Percentiles rank a stretch among this genome's conserved stretches.
Evolutionary conservation across 2,797 vertebrate genomes (phyloP).

Genomic region (Rhinella marina): DNA sequence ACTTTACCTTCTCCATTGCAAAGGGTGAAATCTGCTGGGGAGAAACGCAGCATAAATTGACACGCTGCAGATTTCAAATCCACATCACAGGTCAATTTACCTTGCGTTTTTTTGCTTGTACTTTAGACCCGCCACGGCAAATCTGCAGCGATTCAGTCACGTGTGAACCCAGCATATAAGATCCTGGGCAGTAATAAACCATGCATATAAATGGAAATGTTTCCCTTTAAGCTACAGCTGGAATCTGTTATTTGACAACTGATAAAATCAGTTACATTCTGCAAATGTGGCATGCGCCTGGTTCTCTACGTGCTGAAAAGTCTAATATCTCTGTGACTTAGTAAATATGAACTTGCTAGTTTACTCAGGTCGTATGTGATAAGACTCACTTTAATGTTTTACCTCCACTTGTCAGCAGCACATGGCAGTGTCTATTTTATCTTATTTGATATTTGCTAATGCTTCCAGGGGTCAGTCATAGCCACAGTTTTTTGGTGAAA

Average conservation of each 20-base stretch:
- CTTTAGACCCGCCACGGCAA: too few relatives aligned
- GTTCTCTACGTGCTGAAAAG: conserved; percentile 44
- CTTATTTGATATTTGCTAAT: conserved; percentile 77
- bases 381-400: conserved; percentile 53
- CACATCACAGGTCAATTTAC: too few relatives aligned
- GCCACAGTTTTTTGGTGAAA: conserved; percentile 72
- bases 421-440: conserved; percentile 65
- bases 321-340: conserved; percentile 47
- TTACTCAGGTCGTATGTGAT: conserved; percentile 44
- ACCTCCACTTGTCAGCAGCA: conserved; percentile 53
- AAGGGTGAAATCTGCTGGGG: too few relatives aligned
- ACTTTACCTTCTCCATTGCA: too few relatives aligned
- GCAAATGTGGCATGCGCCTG: conserved; percentile 8
- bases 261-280: conserved; percentile 27
- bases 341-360: conserved; percentile 16
- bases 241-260: conserved; percentile 17
- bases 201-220: neutral
- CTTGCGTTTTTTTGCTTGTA: too few relatives aligned
- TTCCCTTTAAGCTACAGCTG: neutral
- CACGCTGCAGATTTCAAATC: too few relatives aligned
- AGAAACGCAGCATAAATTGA: too few relatives aligned
- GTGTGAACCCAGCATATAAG: neutral
- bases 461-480: conserved; percentile 70
- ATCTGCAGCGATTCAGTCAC: too few relatives aligned
- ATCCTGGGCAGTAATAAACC: neutral